A percentile compares a stretch with the other conserved stretches of the same genome.
Evolutionary conservation across 2,888 invertebrate species (phyloP).

Genomic region (Drosophila cyrtoloma): DNA sequence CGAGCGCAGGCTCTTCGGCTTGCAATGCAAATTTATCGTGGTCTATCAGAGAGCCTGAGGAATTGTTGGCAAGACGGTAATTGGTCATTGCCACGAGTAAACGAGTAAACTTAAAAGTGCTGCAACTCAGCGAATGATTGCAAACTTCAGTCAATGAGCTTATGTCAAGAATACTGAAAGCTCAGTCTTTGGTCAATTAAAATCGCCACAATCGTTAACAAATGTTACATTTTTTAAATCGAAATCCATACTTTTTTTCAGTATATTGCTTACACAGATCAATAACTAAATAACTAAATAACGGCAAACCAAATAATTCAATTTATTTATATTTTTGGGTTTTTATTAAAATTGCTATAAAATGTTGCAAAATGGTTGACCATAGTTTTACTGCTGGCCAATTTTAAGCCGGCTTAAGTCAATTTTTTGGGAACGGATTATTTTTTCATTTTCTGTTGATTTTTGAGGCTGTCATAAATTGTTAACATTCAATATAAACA

Average conservation of each 20-base stretch:
- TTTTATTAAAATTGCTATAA: not conserved
- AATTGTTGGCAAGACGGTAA: conserved; percentile 20
- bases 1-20: conserved; percentile 24
- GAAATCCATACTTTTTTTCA: not conserved
- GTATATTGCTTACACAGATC: not conserved
- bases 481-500: not conserved
- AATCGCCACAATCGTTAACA: not conserved
- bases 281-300: not conserved
- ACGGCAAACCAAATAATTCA: not conserved
- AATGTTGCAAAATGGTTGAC: not conserved
- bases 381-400: not conserved
- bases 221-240: not conserved
- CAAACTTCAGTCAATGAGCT: not conserved
- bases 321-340: not conserved
- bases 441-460: not conserved
- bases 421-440: not conserved
- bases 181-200: not conserved
- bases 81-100: conserved; percentile 25
- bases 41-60: conserved; percentile 20
- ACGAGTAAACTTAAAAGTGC: not conserved
- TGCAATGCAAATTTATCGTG: conserved; percentile 42
- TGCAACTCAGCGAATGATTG: not conserved
- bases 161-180: not conserved
- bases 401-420: not conserved
- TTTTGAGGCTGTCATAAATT: not conserved